A percentile compares a stretch with the other conserved stretches of the same genome.
Evolutionary conservation across 1,140 invertebrate species (phyloP).

Genomic region (Hesperophylax magnus): DNA sequence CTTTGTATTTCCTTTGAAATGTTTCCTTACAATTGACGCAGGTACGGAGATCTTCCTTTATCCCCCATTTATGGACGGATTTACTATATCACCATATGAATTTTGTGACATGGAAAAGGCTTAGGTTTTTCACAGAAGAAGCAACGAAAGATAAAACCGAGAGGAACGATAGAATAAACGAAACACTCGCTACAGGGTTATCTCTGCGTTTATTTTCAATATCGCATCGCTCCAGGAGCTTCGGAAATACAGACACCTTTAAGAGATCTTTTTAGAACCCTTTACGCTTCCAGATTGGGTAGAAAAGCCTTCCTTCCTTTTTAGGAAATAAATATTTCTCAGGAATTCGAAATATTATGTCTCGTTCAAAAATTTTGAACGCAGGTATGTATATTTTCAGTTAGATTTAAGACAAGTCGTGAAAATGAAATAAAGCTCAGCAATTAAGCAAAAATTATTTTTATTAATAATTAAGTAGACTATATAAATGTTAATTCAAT

Average conservation of each 20-base stretch:
- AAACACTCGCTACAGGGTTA: conserved; percentile 23
- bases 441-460: too few species aligned
- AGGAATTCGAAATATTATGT: too few species aligned
- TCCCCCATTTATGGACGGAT: conserved; percentile 56
- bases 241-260: conserved; percentile 14
- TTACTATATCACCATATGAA: conserved; percentile 58
- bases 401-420: too few species aligned
- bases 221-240: conserved; percentile 19
- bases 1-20: conserved; percentile 55
- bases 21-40: conserved; percentile 55
- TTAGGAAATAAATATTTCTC: too few species aligned
- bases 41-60: conserved; percentile 48
- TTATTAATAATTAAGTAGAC: too few species aligned
- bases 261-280: background rate
- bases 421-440: too few species aligned
- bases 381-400: too few species aligned
- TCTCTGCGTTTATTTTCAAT: conserved; percentile 30
- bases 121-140: conserved; percentile 48
- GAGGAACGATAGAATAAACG: conserved; percentile 32
- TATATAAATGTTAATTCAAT: too few species aligned
- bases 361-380: too few species aligned
- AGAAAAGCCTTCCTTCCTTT: too few species aligned
- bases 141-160: conserved; percentile 26
- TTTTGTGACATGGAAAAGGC: conserved; percentile 57
- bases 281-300: too few species aligned